phyloP scores from a whole-genome alignment of 2,797 vertebrate species.

The Heterohyrax brucei region DNA sequence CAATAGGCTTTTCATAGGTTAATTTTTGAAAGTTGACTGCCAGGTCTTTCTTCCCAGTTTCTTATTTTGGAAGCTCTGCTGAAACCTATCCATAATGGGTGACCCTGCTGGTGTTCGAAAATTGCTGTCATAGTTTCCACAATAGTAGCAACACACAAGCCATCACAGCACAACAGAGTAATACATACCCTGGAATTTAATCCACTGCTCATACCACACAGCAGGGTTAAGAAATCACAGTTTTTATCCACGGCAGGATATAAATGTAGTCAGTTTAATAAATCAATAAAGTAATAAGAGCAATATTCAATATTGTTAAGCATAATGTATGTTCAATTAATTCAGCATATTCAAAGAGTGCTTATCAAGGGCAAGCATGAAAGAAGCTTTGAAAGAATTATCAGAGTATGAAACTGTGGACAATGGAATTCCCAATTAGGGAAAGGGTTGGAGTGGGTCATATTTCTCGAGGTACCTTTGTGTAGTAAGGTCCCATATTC shows the following conservation, averaged over 20 bases:
- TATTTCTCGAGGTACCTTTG: background rate
- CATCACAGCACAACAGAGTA: background rate
- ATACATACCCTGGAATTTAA: background rate
- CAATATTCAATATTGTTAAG: slow-evolving; percentile 64
- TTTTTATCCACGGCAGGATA: slow-evolving; percentile 12
- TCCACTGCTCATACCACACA: background rate
- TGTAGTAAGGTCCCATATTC: background rate
- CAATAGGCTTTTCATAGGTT: background rate
- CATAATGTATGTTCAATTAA: slow-evolving; percentile 68
- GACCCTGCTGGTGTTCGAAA: background rate
- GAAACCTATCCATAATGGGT: background rate
- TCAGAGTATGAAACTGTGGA: background rate
- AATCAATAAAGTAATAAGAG: slow-evolving; percentile 72
- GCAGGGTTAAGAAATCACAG: background rate
- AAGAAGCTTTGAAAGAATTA: slow-evolving; percentile 25
- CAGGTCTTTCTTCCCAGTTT: background rate
- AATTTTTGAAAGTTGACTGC: background rate
- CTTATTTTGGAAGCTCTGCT: background rate
- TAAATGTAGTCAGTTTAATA: slow-evolving; percentile 72
- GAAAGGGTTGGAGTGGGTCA: background rate
- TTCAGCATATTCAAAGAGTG: slow-evolving; percentile 6
- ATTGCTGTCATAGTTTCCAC: background rate
- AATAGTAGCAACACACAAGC: too few species aligned
- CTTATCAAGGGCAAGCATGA: slow-evolving; percentile 33
- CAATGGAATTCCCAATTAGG: background rate